Evolutionary conservation across 2,797 vertebrate species (phyloP).

Genomic region (Malurus leucopterus): DNA sequence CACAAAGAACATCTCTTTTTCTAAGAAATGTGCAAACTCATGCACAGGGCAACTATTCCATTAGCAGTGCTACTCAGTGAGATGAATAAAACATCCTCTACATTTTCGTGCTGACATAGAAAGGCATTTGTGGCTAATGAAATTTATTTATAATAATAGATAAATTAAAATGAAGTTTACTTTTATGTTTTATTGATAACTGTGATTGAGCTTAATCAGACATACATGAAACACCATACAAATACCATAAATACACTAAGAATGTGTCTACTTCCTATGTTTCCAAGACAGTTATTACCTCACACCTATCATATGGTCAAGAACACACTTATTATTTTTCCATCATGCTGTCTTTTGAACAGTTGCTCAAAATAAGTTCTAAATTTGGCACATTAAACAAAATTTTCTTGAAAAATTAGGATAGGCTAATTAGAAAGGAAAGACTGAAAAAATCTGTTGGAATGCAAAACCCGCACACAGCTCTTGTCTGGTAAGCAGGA

Average conservation of each 20-base stretch:
- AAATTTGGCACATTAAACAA: neutral
- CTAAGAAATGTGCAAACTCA: neutral
- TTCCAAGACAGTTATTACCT: neutral
- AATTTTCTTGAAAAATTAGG: neutral
- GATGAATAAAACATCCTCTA: neutral
- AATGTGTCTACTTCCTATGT: neutral
- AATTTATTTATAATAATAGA: neutral
- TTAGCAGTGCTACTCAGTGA: neutral
- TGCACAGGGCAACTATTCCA: neutral
- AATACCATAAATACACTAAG: neutral
- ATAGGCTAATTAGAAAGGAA: neutral
- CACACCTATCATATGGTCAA: neutral
- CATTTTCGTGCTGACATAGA: neutral
- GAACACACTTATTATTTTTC: neutral
- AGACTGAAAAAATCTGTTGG: neutral
- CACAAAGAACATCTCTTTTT: neutral
- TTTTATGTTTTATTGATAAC: neutral
- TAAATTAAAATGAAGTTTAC: neutral
- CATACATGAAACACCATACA: neutral
- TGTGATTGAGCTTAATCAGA: neutral
- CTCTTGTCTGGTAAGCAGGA: neutral
- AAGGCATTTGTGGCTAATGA: neutral
- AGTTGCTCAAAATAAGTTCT: neutral
- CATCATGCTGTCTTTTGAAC: neutral
- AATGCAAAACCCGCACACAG: neutral